Evolutionary conservation across 2,797 vertebrate species (phyloP), one percentile per base, ranked within the genome.

Genomic region (Gallinago solitaria): DNA sequence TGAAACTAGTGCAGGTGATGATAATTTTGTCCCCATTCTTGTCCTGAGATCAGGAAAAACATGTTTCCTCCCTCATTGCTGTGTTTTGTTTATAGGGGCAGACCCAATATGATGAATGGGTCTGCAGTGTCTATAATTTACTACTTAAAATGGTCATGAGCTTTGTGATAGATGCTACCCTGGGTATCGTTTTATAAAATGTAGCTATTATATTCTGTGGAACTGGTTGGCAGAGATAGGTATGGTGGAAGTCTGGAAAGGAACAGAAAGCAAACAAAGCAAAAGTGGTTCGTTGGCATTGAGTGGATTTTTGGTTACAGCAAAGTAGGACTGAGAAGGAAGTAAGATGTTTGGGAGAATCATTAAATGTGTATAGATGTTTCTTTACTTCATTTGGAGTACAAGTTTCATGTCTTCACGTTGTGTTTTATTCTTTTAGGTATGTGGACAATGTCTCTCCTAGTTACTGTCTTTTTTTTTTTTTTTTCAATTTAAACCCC

Each of bases 331-430:
- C 32, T 75, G 24, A 24, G 17, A 28, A 83, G 57, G 41, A 68
- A 63, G 23, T 25, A 74, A 81, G 45, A 25, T 5, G 11, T 71
- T 90, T 64, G 39, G 18, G 53, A 76, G 9, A 75, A 65, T 68
- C 27, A n/a, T 75, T 41, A 47, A 76, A 18, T 64, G 65, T 75
- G 32, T 9, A 43, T 73, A 89, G 64, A 70, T 85, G 30, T 61
- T 91, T 17, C 32, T 79, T 83, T 59, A 25, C 73, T 83, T 83
- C 21, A 71, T 81, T 90, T 89, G 18, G 35, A 69, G 4, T 74
- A 37, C 13, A 33, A 41, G 18, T 67, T 89, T 83, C 33, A 11
- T 79, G 54, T 65, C 30, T 95, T 82, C 3, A 3, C 23, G 2
- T 48, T 69, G 15, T 75, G 37, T 70, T 94, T 82, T 82, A 73